These are phyloP conservation scores for Picus viridis DNA, from an alignment of 2,797 vertebrate species.

Conservation along the genomic window DNA sequence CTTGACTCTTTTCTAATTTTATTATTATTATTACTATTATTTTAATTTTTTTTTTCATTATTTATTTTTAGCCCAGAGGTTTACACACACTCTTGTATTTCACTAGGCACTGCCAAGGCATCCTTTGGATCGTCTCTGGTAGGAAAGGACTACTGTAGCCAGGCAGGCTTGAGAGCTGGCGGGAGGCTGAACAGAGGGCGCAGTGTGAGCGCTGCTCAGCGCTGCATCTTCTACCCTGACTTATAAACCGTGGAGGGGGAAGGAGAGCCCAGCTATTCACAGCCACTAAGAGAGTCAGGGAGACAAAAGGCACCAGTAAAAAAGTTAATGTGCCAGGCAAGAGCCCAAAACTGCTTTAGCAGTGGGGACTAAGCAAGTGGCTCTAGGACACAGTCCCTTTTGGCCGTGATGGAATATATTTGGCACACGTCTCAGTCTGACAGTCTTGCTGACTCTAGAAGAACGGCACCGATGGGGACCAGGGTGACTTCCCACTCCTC, in stretches of 20 bases:
- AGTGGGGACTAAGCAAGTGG: neutral
- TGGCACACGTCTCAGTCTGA: constrained; percentile 29
- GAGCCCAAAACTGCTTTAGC: constrained; percentile 19
- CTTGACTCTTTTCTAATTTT: constrained; percentile 35
- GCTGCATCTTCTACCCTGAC: constrained; percentile 24
- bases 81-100: constrained; percentile 36
- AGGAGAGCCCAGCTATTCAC: constrained; percentile 9
- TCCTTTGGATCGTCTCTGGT: constrained; percentile 7
- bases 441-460: constrained; percentile 42
- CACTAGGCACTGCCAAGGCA: constrained; percentile 13
- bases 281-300: constrained; percentile 18
- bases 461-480: neutral
- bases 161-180: neutral
- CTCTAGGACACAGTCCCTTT: constrained; percentile 1
- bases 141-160: constrained; percentile 58
- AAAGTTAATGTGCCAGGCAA: constrained; percentile 56
- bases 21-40: no score
- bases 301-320: constrained; percentile 58
- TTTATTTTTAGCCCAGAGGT: constrained; percentile 70
- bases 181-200: constrained; percentile 44
- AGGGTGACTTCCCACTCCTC: neutral
- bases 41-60: constrained; percentile 65
- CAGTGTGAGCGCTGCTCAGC: constrained; percentile 16
- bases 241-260: neutral
- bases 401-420: constrained; percentile 18